phyloP scores from a whole-genome alignment of 2,113 vertebrate species.

The Tachysurus fulvidraco region DNA sequence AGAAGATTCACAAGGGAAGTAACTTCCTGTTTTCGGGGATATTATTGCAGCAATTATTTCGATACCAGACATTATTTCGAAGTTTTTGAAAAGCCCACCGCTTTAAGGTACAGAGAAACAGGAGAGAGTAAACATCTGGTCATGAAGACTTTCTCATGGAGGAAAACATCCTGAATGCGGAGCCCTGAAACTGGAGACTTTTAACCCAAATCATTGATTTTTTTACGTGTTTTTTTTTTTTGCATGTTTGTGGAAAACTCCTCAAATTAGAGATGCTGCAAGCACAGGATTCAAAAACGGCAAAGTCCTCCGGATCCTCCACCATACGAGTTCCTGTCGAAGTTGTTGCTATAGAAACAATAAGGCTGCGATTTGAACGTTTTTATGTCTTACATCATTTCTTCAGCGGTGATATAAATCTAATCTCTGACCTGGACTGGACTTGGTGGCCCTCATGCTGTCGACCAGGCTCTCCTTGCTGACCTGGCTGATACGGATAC shows the following conservation, averaged over 20 bases:
- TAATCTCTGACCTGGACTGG: constrained; percentile 83
- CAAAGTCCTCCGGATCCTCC: background rate
- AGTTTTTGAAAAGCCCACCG: background rate
- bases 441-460: constrained; percentile 87
- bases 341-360: background rate
- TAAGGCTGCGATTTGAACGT: background rate
- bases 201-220: no score
- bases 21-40: background rate
- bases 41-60: background rate
- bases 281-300: no score
- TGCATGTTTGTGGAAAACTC: no score
- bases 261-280: no score
- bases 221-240: no score
- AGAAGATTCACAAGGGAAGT: background rate
- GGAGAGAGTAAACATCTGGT: background rate
- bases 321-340: background rate
- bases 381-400: background rate
- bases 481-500: constrained; percentile 75
- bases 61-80: background rate
- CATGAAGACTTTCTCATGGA: background rate
- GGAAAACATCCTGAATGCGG: background rate
- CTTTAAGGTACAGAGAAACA: background rate
- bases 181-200: background rate
- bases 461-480: constrained; percentile 75
- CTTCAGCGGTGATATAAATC: background rate